phyloP scores from a whole-genome alignment of 2,113 vertebrate species.

The Synodontis membranacea region DNA sequence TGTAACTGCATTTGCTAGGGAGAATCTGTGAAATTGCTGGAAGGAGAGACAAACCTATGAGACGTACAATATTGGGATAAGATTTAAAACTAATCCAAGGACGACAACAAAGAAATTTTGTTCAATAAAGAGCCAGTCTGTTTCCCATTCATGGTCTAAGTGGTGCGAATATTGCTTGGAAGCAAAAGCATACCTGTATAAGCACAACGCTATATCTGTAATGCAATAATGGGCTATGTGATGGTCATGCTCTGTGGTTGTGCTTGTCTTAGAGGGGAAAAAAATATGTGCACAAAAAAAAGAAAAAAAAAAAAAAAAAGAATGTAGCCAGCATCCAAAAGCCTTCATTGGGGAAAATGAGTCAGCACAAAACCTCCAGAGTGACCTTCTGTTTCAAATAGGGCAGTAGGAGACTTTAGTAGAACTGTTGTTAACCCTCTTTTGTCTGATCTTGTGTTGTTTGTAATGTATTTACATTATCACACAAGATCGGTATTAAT shows the following conservation, averaged over 20 bases:
- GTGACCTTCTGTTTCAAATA: conserved; percentile 1
- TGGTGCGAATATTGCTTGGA: background rate
- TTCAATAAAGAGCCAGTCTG: background rate
- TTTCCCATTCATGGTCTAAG: background rate
- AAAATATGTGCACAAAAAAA: background rate
- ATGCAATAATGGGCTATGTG: background rate
- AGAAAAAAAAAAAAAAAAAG: conserved; percentile 14
- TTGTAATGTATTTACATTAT: background rate
- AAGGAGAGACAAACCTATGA: background rate
- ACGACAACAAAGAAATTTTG: background rate
- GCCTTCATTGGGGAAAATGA: conserved; percentile 8
- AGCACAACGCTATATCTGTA: background rate
- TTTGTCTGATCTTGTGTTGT: background rate
- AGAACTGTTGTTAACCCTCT: background rate
- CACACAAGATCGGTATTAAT: background rate
- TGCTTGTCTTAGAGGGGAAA: background rate
- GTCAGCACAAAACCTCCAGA: background rate
- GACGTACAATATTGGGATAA: background rate
- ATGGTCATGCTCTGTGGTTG: background rate
- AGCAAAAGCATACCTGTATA: background rate
- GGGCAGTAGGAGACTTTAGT: background rate
- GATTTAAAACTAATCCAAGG: background rate
- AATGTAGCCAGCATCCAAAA: conserved; percentile 8
- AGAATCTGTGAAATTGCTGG: background rate
- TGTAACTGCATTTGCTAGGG: background rate